phyloP scores from a whole-genome alignment of 2,113 vertebrate species.

The Rhinolophus sinicus region DNA sequence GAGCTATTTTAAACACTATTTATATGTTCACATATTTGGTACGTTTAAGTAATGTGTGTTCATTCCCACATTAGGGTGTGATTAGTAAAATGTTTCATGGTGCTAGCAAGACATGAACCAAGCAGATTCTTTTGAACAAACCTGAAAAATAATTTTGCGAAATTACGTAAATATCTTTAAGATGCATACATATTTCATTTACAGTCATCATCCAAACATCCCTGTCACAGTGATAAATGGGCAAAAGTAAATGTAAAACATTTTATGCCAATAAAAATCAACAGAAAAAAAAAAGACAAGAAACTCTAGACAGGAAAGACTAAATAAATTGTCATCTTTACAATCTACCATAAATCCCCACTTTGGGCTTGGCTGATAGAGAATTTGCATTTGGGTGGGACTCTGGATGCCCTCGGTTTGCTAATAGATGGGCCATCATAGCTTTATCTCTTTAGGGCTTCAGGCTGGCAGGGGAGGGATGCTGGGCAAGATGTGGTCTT shows the following conservation, averaged over 20 bases:
- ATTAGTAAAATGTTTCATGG: slow-evolving; percentile 67
- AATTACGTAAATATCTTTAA: slow-evolving; percentile 67
- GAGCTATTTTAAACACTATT: slow-evolving; percentile 74
- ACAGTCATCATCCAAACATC: slow-evolving; percentile 59
- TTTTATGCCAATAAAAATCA: slow-evolving; percentile 83
- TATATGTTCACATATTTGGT: slow-evolving; percentile 68
- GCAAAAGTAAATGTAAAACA: slow-evolving; percentile 79
- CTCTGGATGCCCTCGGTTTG: slow-evolving; percentile 62
- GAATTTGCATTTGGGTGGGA: slow-evolving; percentile 62
- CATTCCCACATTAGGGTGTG: neutral
- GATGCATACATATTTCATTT: slow-evolving; percentile 45
- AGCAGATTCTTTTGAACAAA: slow-evolving; percentile 57
- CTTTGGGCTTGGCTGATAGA: slow-evolving; percentile 65
- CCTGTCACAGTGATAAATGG: slow-evolving; percentile 62
- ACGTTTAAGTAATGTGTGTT: slow-evolving; percentile 71
- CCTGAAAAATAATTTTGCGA: slow-evolving; percentile 66
- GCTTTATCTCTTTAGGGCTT: slow-evolving; percentile 33
- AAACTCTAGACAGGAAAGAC: slow-evolving; percentile 71
- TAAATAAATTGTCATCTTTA: slow-evolving; percentile 80
- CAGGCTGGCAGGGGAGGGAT: no score
- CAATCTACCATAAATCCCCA: slow-evolving; percentile 71
- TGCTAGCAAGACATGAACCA: slow-evolving; percentile 12
- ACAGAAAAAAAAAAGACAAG: slow-evolving; percentile 65
- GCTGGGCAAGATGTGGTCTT: neutral
- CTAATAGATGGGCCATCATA: slow-evolving; percentile 55